Conservation (phyloP, 2,113 vertebrate genomes). For the Polyodon spathula region DNA sequence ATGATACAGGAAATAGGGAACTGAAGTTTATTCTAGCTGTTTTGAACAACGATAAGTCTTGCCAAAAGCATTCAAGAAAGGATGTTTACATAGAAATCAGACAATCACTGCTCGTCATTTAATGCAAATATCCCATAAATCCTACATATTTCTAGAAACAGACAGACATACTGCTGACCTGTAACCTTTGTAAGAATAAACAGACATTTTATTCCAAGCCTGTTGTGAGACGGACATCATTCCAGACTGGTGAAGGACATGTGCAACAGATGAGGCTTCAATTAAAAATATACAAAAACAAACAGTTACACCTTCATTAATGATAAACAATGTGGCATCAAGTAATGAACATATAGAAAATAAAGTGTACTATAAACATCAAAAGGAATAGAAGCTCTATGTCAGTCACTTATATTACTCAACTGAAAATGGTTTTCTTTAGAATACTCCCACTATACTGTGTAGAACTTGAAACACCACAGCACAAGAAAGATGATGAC, state of each 20-base stretch:
- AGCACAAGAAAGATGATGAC: too few relatives aligned
- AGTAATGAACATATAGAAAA: too few relatives aligned
- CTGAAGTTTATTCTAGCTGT: not conserved
- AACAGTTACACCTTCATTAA: not conserved
- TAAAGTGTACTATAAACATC: too few relatives aligned
- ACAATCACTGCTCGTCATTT: not conserved
- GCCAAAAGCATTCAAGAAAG: not conserved
- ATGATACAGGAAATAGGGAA: not conserved
- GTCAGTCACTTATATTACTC: too few relatives aligned
- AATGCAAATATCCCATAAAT: not conserved
- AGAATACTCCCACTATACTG: too few relatives aligned
- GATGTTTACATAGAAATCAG: not conserved
- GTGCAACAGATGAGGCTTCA: constrained; percentile 47
- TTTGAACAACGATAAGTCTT: not conserved
- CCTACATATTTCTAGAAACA: constrained; percentile 3
- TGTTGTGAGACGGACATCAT: constrained; percentile 58
- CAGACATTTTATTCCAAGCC: constrained; percentile 60
- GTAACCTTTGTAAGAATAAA: constrained; percentile 57
- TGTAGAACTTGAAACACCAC: too few relatives aligned
- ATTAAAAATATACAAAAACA: not conserved
- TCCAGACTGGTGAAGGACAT: constrained; percentile 57
- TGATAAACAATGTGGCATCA: too few relatives aligned
- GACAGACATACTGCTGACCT: constrained; percentile 50
- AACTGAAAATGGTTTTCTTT: too few relatives aligned
- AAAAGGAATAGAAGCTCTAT: too few relatives aligned